These are phyloP conservation scores for Procambarus virginalis DNA, from an alignment of 1,140 invertebrate genomes.

Conservation along the genomic window DNA sequence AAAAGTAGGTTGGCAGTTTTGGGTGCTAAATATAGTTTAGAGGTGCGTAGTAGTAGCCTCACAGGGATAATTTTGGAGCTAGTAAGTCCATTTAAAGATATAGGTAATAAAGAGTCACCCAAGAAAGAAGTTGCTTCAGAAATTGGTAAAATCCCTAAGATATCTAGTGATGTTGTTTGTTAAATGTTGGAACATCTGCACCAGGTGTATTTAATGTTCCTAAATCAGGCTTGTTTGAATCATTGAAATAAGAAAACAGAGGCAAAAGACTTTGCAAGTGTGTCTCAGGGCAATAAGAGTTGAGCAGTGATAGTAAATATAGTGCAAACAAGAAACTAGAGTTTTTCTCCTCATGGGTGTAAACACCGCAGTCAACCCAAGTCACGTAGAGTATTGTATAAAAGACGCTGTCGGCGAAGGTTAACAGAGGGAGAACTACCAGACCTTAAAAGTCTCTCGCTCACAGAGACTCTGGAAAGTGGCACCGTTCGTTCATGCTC, in stretches of 20 bases:
- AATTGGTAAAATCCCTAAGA: conserved; percentile 6
- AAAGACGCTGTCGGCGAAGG: conserved; percentile 44
- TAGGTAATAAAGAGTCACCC: conserved; percentile 1
- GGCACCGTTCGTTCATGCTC: conserved; percentile 50
- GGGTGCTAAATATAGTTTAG: conserved; percentile 48
- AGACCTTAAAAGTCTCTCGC: conserved; percentile 58
- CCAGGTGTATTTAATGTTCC: conserved; percentile 35
- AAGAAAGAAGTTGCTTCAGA: background rate
- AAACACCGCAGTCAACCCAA: conserved; percentile 60
- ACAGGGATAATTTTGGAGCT: conserved; percentile 20
- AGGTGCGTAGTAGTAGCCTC: conserved; percentile 36
- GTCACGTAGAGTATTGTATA: conserved; percentile 53
- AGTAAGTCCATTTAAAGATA: conserved; percentile 41
- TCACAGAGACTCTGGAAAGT: conserved; percentile 25
- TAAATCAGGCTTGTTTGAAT: conserved; percentile 52
- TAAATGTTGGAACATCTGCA: conserved; percentile 23
- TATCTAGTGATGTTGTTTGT: conserved; percentile 19
- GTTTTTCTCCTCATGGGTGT: conserved; percentile 58
- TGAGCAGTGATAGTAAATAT: background rate
- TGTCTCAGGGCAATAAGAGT: conserved; percentile 17
- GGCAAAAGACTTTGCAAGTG: conserved; percentile 53
- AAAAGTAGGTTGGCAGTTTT: conserved; percentile 62
- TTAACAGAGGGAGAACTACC: conserved; percentile 57
- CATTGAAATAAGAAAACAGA: conserved; percentile 31
- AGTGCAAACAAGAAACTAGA: conserved; percentile 46